phyloP scores from a whole-genome alignment of 2,888 invertebrate genomes.

The Brachyopa scutellaris region DNA sequence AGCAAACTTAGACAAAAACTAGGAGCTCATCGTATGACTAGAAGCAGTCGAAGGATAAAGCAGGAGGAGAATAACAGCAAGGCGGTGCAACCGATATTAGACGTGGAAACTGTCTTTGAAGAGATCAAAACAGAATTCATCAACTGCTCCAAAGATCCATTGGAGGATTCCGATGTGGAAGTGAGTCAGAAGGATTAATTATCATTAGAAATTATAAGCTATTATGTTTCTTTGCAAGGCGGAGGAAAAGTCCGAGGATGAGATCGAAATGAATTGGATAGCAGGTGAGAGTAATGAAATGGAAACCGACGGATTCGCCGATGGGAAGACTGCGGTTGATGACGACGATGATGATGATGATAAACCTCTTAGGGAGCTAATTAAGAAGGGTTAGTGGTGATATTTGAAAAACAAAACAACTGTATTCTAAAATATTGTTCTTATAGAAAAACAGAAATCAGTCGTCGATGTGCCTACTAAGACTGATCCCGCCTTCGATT shows the following conservation, averaged over 20 bases:
- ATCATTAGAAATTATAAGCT: neutral
- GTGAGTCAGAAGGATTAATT: slow-evolving; percentile 28
- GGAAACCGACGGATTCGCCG: slow-evolving; percentile 38
- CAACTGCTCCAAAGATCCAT: slow-evolving; percentile 73
- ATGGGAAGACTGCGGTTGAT: slow-evolving; percentile 29
- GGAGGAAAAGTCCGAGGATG: slow-evolving; percentile 57
- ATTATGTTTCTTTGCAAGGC: slow-evolving; percentile 33
- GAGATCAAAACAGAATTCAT: slow-evolving; percentile 64
- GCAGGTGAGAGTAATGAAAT: slow-evolving; percentile 17
- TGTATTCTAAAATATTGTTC: too few relatives aligned
- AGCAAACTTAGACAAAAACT: slow-evolving; percentile 57
- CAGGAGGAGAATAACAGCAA: slow-evolving; percentile 19
- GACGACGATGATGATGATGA: slow-evolving; percentile 71
- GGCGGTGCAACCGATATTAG: neutral
- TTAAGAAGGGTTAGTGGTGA: slow-evolving; percentile 48
- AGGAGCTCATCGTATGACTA: slow-evolving; percentile 22
- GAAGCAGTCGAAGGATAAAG: slow-evolving; percentile 41
- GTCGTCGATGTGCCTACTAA: neutral
- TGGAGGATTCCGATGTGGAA: slow-evolving; percentile 74
- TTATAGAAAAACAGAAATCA: slow-evolving; percentile 36
- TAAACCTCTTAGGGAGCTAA: slow-evolving; percentile 71
- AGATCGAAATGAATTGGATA: slow-evolving; percentile 63
- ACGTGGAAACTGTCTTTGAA: slow-evolving; percentile 52
- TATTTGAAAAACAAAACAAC: neutral
- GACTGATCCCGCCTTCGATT: slow-evolving; percentile 8